Evolutionary conservation across 2,888 invertebrate species (phyloP).

Genomic region (Agrochola macilenta): DNA sequence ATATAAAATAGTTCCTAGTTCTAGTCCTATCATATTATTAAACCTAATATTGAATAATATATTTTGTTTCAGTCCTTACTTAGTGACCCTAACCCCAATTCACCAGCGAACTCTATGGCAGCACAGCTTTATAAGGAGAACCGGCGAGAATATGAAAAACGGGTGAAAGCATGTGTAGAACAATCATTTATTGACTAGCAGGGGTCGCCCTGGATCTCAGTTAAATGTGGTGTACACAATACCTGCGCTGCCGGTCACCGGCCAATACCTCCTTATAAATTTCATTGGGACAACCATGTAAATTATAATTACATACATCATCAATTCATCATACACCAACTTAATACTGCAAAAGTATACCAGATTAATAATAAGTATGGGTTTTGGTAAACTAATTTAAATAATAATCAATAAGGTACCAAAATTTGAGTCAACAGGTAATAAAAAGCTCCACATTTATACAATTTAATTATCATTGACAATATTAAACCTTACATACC

Average conservation of each 20-base stretch:
- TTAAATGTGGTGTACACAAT: conserved; percentile 75
- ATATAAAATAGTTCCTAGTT: background rate
- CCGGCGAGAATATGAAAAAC: conserved; percentile 99
- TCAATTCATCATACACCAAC: conserved; percentile 67
- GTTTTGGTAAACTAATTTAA: conserved; percentile 72
- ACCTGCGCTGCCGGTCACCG: conserved; percentile 73
- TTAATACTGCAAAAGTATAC: conserved; percentile 66
- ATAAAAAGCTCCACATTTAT: conserved; percentile 60
- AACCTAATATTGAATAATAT: background rate
- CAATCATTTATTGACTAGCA: conserved; percentile 99
- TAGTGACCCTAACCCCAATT: conserved; percentile 99
- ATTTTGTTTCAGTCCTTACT: conserved; percentile 96
- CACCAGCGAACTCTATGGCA: conserved; percentile 99
- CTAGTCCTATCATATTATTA: background rate
- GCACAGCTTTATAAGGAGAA: conserved; percentile 99
- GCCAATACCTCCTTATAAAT: conserved; percentile 79
- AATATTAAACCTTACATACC: conserved; percentile 69
- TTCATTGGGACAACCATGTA: conserved; percentile 85
- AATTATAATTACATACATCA: conserved; percentile 71
- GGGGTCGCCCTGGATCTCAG: conserved; percentile 75
- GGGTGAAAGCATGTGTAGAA: conserved; percentile 99
- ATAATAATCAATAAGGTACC: conserved; percentile 62
- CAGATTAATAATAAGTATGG: conserved; percentile 68
- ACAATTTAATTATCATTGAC: conserved; percentile 64
- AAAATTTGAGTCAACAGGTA: conserved; percentile 69